Conservation (phyloP, 2,797 vertebrate genomes). For the Saxicola maurus region DNA sequence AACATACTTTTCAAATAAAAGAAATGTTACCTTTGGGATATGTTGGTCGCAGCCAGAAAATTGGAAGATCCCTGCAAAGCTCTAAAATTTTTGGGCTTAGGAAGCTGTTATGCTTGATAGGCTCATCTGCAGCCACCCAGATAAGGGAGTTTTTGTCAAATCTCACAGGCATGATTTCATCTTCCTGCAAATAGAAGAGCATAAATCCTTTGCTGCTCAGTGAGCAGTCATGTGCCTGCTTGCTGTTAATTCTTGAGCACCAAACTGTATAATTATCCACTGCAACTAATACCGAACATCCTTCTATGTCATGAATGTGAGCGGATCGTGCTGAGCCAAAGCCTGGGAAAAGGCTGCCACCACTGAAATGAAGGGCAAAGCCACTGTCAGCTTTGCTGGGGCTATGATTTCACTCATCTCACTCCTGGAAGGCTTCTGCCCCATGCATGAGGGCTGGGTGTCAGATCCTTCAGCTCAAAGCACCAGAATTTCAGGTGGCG, state of each 20-base stretch:
- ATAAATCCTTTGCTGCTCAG: conserved; percentile 36
- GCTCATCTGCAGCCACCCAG: conserved; percentile 85
- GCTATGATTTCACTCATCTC: neutral
- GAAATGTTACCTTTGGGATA: conserved; percentile 80
- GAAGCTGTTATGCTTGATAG: conserved; percentile 85
- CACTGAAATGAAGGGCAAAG: neutral
- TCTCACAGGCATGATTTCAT: conserved; percentile 86
- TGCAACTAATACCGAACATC: neutral
- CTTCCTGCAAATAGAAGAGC: conserved; percentile 76
- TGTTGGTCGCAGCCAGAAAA: conserved; percentile 88
- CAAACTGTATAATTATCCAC: neutral
- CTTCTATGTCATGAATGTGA: neutral
- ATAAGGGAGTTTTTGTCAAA: conserved; percentile 85
- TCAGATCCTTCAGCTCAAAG: neutral
- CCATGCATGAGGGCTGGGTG: neutral
- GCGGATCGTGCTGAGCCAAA: neutral
- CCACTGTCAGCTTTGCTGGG: neutral
- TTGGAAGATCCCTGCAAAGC: conserved; percentile 84
- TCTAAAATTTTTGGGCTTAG: conserved; percentile 85
- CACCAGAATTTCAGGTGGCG: neutral
- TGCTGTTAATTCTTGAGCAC: conserved; percentile 8
- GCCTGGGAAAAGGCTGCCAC: neutral
- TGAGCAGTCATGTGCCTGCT: neutral
- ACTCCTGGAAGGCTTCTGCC: neutral
- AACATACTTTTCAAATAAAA: neutral